Evolutionary conservation across 2,113 vertebrate genomes (phyloP).

Genomic region (Spermophilus dauricus): DNA sequence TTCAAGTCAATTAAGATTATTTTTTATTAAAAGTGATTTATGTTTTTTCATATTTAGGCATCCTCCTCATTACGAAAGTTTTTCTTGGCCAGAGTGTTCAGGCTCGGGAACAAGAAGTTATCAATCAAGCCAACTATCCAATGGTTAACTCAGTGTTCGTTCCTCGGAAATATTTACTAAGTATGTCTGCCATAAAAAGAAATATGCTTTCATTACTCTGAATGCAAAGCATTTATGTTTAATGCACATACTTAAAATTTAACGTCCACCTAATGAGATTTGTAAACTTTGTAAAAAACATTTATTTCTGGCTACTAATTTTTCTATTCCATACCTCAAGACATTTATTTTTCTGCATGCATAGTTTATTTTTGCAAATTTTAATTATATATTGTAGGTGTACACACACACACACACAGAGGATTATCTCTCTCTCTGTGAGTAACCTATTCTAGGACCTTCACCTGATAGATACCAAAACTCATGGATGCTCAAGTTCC

Average conservation of each 20-base stretch:
- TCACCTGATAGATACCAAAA: background rate
- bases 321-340: background rate
- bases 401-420: background rate
- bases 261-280: background rate
- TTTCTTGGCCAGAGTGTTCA: conserved; percentile 90
- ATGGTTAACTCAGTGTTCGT: conserved; percentile 89
- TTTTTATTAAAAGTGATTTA: conserved; percentile 14
- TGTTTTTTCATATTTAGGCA: conserved; percentile 84
- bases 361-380: conserved; percentile 37
- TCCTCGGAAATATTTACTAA: conserved; percentile 84
- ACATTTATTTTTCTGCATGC: background rate
- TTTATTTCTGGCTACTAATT: background rate
- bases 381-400: background rate
- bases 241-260: conserved; percentile 10
- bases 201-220: background rate
- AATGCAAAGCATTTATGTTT: conserved; percentile 1
- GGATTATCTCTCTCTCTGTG: background rate
- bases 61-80: conserved; percentile 91
- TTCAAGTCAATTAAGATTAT: background rate
- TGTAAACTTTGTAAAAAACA: conserved; percentile 41
- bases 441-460: background rate
- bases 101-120: conserved; percentile 78
- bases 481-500: background rate
- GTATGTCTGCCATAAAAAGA: conserved; percentile 59
- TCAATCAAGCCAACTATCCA: conserved; percentile 86